phyloP scores from a whole-genome alignment of 1,140 invertebrate genomes.

The Brachionus asplanchnoidis region DNA sequence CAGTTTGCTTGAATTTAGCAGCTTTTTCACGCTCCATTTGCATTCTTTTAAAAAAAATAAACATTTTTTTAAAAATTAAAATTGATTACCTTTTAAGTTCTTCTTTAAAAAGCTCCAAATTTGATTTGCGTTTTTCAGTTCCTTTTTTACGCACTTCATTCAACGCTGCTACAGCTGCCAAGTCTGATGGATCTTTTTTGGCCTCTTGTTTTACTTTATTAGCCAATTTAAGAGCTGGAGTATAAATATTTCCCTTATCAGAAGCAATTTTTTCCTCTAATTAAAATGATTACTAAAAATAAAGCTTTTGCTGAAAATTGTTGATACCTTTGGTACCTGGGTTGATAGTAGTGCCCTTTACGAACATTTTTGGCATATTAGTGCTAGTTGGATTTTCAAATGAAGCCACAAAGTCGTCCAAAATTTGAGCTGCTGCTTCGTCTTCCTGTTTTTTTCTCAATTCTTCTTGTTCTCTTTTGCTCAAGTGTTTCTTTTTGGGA shows the following conservation, averaged over 20 bases:
- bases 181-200: conserved; percentile 43
- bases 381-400: conserved; percentile 80
- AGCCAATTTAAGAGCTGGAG: conserved; percentile 58
- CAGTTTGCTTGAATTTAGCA: neutral
- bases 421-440: conserved; percentile 74
- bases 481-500: conserved; percentile 66
- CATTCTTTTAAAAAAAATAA: conserved; percentile 33
- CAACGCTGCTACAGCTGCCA: neutral
- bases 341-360: conserved; percentile 92
- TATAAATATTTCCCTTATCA: conserved; percentile 69
- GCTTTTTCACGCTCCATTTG: conserved; percentile 41
- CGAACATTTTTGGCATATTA: conserved; percentile 76
- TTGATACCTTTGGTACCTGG: conserved; percentile 57
- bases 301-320: neutral
- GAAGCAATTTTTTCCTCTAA: neutral
- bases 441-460: conserved; percentile 73
- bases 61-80: neutral
- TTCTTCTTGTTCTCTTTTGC: conserved; percentile 81
- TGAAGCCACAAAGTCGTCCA: conserved; percentile 92
- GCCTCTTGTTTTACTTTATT: neutral
- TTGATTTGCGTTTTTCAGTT: conserved; percentile 84
- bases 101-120: conserved; percentile 92
- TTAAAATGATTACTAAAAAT: conserved; percentile 11
- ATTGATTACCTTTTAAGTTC: conserved; percentile 53
- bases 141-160: conserved; percentile 66